Evolutionary conservation across 2,888 invertebrate genomes (phyloP).

Genomic region (Dicycla oo): DNA sequence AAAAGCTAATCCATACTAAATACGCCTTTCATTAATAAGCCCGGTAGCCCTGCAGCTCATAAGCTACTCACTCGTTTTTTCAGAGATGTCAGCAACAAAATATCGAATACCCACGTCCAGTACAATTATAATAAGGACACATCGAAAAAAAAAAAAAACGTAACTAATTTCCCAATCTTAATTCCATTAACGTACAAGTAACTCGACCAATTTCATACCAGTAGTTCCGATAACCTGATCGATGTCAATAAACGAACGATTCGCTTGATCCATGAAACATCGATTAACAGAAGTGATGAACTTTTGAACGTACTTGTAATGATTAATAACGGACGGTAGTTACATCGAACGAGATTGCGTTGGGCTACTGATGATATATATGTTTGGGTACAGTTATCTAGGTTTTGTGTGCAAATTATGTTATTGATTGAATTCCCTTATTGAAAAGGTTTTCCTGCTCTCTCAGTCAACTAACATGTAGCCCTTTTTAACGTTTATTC

Average conservation of each 20-base stretch:
- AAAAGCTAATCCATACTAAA: too few species aligned
- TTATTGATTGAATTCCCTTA: not conserved
- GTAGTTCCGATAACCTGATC: slow-evolving; percentile 26
- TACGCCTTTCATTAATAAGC: too few species aligned
- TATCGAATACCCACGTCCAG: not conserved
- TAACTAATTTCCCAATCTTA: not conserved
- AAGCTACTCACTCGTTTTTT: too few species aligned
- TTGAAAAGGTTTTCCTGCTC: not conserved
- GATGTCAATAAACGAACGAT: slow-evolving; percentile 10
- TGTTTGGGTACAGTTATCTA: not conserved
- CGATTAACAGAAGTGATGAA: slow-evolving; percentile 38
- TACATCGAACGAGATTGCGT: slow-evolving; percentile 3
- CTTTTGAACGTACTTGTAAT: slow-evolving; percentile 30
- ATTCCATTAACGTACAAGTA: slow-evolving; percentile 3
- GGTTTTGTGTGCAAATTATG: too few species aligned
- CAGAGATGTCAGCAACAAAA: not conserved
- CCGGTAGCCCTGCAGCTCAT: too few species aligned
- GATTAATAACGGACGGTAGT: slow-evolving; percentile 39
- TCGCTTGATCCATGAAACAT: slow-evolving; percentile 28
- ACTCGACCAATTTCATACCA: slow-evolving; percentile 1
- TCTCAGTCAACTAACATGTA: not conserved
- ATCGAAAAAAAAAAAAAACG: too few species aligned
- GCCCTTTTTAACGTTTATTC: not conserved
- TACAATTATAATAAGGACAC: not conserved
- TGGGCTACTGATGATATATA: not conserved